These are phyloP conservation scores for Xestia c-nigrum DNA, from an alignment of 2,888 invertebrate species.

Conservation along the genomic window DNA sequence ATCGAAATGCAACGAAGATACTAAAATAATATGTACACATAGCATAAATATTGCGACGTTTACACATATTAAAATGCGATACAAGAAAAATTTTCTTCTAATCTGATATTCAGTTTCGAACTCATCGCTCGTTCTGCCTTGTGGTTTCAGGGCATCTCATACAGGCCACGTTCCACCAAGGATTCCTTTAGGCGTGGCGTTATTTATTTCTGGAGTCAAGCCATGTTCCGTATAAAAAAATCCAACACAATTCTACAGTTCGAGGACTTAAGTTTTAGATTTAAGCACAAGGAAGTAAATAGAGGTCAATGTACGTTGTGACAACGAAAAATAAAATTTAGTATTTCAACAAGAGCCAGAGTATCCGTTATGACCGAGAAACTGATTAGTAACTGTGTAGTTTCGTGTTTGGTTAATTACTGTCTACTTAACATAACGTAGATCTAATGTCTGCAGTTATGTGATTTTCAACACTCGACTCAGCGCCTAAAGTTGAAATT, in stretches of 20 bases:
- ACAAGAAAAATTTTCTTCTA: too few relatives aligned
- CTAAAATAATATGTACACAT: too few relatives aligned
- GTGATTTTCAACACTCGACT: neutral
- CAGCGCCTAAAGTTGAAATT: neutral
- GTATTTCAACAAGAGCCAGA: neutral
- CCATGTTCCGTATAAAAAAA: neutral
- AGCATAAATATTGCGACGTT: too few relatives aligned
- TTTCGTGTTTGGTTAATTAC: constrained; percentile 20
- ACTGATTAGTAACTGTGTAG: neutral
- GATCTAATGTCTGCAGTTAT: neutral
- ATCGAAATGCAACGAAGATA: too few relatives aligned
- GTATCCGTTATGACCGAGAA: constrained; percentile 1
- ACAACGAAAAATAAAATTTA: neutral
- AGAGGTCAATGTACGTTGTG: neutral
- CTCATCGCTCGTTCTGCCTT: too few relatives aligned
- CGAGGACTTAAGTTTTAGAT: neutral
- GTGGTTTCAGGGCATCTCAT: too few relatives aligned
- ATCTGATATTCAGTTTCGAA: too few relatives aligned
- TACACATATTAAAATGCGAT: too few relatives aligned
- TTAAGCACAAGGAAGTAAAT: neutral
- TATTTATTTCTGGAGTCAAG: too few relatives aligned
- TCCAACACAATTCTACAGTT: neutral
- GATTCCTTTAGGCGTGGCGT: too few relatives aligned
- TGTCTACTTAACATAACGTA: neutral
- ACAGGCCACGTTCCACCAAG: too few relatives aligned